Evolutionary conservation across 2,113 vertebrate genomes (phyloP), one percentile per base, ranked within the genome.

Genomic region (Strix aluco): DNA sequence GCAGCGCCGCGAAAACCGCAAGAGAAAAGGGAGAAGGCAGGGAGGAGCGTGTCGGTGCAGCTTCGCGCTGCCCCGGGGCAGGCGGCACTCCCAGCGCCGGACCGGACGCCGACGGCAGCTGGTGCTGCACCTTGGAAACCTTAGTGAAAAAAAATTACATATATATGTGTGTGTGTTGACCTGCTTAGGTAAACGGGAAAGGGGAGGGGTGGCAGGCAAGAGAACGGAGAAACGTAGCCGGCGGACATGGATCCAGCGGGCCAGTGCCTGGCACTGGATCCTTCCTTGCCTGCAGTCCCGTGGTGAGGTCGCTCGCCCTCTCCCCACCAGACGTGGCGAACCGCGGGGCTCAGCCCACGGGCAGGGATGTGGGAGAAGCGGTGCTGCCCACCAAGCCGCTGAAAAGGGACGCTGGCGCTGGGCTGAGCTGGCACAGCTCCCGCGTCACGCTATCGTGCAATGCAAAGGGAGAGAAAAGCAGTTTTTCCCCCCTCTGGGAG

Each of bases 201-300:
- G 71, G 55, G 93, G 88, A 95, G 92, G 66, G 78, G 86, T 65
- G 70, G 52, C 87, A 8, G 58, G 90, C 54, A 74, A 66, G 47
- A 80, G 96, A 77, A 82, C 21, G 44, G 52, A 66, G 77, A 96
- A 95, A 13, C 19, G 18, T 88, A 90, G 97, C 98, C 97, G 32
- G 77, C 46, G 49, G 98, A n/a, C 62, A 97, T 32, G 90, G 58
- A 95, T 97, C 97, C 88, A 22, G 89, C 86, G 63, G 88, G 69
- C 84, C 10, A 80, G 72, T 82, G 57, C 55, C 80, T n/a, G 27
- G 34, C 11, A 66, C 15, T 52, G 13, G 20, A 47, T 55, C 92
- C 67, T 94, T 83, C 83, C 85, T 27, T 21, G 67, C 29, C 20
- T 15, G 63, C 71, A 70, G 59, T 75, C 54, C 73, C 5, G 26